Evolutionary conservation across 2,888 invertebrate species (phyloP), one percentile per base, ranked within the genome.

Genomic region (Athripsodes cinereus): DNA sequence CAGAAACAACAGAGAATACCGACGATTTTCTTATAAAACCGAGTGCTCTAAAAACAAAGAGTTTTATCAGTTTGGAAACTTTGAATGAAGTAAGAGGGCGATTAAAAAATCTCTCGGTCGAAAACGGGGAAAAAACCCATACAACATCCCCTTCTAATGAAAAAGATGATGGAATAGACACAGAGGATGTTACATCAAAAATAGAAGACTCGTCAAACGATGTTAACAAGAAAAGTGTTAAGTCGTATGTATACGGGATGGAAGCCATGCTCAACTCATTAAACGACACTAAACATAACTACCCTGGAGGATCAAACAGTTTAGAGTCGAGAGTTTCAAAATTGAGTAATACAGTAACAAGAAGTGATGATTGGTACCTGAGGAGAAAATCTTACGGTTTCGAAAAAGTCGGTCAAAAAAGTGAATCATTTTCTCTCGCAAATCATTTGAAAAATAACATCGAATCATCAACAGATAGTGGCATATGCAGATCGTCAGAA

Each of bases 371-470:
- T 66, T 90, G 89, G 88, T 86, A 85, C 67, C 80, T 83, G 60
- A 76, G 89, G 64, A 77, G 89, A 64, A 90, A 89, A 71, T 89
- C 89, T 18, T 89, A 89, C 67, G 88, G 89, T 58, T 90, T 90
- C 67, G 85, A 85, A 68, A 77, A 79, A 62, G 79, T 81, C 69
- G 67, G 69, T 52, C 67, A 66, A 53, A 65, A 63, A 54, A 61
- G 50, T 46, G 68, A 62, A 59, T 66, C 59, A 62, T 70, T 65
- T 59, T 67, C 69, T 1, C 70, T 71, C 31, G 67, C 70, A 5
- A 64, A 66, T 52, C 80, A 77, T 65, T 78, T 76, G 58, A 79
- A 77, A 63, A 70, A 78, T 62, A 78, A 82, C 1, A 83, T 86
- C 67, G 87, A 88, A 69, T 86, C 87, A n/a, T 88, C 88, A 2